Evolutionary conservation across 2,797 vertebrate genomes (phyloP).

Genomic region (Varecia variegata): DNA sequence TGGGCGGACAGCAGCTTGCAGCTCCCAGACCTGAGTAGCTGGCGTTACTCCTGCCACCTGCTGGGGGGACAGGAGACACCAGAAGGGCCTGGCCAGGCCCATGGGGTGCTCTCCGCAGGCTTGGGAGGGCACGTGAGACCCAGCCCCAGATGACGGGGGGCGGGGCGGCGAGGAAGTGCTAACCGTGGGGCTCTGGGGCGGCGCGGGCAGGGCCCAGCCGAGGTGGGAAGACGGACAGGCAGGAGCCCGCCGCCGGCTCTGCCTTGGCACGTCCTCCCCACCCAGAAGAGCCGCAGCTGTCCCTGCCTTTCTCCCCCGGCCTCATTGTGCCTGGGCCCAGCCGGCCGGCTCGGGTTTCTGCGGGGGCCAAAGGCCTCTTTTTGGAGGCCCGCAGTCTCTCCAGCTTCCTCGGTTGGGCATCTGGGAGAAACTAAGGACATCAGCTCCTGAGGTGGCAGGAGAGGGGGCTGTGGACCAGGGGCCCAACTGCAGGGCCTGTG

Average conservation of each 20-base stretch:
- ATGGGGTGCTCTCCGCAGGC: neutral
- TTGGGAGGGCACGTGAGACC: neutral
- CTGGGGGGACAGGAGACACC: neutral
- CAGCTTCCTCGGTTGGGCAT: neutral
- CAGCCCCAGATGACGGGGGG: neutral
- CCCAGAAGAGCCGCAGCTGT: slow-evolving; percentile 42
- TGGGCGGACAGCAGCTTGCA: neutral
- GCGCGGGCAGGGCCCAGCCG: neutral
- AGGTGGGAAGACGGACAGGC: neutral
- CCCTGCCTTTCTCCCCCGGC: slow-evolving; percentile 45
- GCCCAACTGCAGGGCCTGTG: neutral
- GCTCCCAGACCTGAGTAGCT: neutral
- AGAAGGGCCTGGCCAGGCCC: neutral
- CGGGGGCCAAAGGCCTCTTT: neutral
- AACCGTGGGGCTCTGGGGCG: neutral
- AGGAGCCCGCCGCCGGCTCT: neutral
- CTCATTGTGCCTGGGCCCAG: neutral
- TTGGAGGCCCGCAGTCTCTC: neutral
- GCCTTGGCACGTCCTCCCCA: neutral
- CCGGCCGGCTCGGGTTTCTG: slow-evolving; percentile 43
- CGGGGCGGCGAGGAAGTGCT: neutral
- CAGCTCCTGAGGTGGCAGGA: neutral
- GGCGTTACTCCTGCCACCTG: neutral
- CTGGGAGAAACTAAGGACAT: neutral
- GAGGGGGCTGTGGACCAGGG: neutral